Base-by-base conservation (phyloP, 2,113 vertebrate species). In the Zootoca vivipara region DNA sequence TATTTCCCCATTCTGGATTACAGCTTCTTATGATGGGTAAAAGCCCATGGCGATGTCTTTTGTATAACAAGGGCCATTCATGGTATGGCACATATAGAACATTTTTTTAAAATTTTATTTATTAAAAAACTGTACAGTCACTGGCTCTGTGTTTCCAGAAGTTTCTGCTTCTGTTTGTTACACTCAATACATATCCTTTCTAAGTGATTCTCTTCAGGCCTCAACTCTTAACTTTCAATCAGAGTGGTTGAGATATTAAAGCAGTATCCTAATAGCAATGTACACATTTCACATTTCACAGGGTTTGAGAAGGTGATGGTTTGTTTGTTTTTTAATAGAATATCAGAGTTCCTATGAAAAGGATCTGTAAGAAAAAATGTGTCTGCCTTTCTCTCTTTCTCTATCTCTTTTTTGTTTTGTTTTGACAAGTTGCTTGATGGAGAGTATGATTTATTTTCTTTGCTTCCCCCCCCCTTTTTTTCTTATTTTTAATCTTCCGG, bases 281-380 rank as follows among this genome's bases (percentile, higher is more conserved):
- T 96, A 97, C 94, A 95, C 90, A 91, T 96, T 97, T 97, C 98
- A 98, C 97, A 98, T 98, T 98, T 97, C 94, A 96, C 95, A 97
- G 97, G 98, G 98, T 95, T 96, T 94, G 82, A 78, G 75, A 90
- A 93, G 91, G 92, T 90, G 94, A 88, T 94, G n/a, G n/a, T n/a
- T n/a, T n/a, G 93, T 95, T 85, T 78, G 56, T 95, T 85, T 83
- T 52, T 52, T 52, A 52, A 52, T 88, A 78, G 92, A 96, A 92
- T 91, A 91, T 92, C 85, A 88, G 90, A 91, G 88, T 86, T 95
- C 93, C 89, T 86, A 93, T 77, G 93, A 96, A 96, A 96, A 96
- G 97, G 95, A 96, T 91, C 94, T 92, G 91, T 97, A 96, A 96
- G 96, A 97, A 97, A 97, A 98, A 97, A 96, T 96, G 94, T 33